Conservation (phyloP, 1,140 invertebrate genomes). For the Trichoplusia ni region DNA sequence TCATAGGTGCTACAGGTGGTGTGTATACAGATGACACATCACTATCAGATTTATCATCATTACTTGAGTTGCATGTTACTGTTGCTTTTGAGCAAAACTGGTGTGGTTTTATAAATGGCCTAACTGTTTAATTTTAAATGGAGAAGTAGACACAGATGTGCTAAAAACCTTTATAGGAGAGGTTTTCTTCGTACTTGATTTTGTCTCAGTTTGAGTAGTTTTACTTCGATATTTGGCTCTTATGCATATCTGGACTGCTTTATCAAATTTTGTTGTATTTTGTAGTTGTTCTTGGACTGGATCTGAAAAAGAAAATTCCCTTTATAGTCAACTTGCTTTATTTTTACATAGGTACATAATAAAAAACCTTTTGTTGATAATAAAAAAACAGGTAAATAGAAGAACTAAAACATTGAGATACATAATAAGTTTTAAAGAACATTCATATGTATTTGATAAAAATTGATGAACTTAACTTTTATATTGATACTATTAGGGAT, state of each 20-base stretch:
- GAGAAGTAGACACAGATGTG: neutral
- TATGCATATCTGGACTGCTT: neutral
- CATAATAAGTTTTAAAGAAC: too few species aligned
- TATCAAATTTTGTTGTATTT: neutral
- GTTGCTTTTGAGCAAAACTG: neutral
- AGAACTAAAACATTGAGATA: too few species aligned
- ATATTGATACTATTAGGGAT: too few species aligned
- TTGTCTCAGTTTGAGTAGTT: neutral
- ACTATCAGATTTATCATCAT: neutral
- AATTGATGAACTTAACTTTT: too few species aligned
- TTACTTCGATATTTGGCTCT: neutral
- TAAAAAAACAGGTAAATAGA: too few species aligned
- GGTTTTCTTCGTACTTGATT: neutral
- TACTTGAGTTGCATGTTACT: neutral
- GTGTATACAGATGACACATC: neutral
- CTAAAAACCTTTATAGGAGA: neutral
- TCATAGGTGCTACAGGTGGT: neutral
- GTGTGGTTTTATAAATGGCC: neutral
- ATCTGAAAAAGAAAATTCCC: neutral
- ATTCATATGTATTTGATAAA: too few species aligned
- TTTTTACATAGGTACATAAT: neutral
- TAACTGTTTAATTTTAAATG: neutral
- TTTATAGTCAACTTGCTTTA: neutral
- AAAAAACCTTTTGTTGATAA: too few species aligned
- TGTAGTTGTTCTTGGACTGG: neutral